Base-by-base conservation (phyloP, 2,113 vertebrate genomes). In the Rousettus leschenaultii region DNA sequence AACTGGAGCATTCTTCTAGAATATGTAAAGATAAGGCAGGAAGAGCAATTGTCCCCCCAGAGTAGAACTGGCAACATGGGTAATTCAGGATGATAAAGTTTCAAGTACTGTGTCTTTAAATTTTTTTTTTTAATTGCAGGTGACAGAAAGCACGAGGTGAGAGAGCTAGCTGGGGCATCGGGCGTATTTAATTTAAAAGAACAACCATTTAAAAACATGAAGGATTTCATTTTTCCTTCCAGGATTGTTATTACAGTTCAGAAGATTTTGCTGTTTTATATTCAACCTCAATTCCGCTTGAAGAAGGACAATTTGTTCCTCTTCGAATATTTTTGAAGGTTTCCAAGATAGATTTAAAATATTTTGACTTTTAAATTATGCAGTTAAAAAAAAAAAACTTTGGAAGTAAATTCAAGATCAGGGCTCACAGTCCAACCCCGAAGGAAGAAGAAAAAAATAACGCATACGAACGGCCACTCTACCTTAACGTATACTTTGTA, bases 161-260 rank as follows among this genome's bases (percentile, higher is more conserved):
- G 28, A n/a, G 33, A 88, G 22, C 43, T 71, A 7, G 91, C 43
- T 84, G 77, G 68, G 68, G 22, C 68, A 89, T 48, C 77, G 61
- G 83, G 38, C 93, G 93, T 80, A 89, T 82, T 97, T 95, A 78
- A 84, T 93, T 22, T 91, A 51, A 95, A 97, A 79, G 55, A 73
- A 86, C 70, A 97, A 75, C 74, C 83, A 55, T 83, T 95, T 91
- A 7, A 57, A 24, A 53, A 33, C 7, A 53, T 6, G 3, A 59
- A 80, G 6, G 30, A 65, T 38, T 89, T 96, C 82, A 26, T 51
- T 94, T 96, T 94, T 65, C 10, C 1, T 59, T 84, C 22, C 71
- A 95, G 68, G 74, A 43, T 33, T 89, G 11, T 57, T 77, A 92
- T 77, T 28, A 48, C 0, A 95, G 83, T 53, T 96, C 73, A 97